A percentile compares a stretch with the other conserved stretches of the same genome.
Evolutionary conservation across 2,797 vertebrate genomes (phyloP).

Genomic region (Rhincodon typus): DNA sequence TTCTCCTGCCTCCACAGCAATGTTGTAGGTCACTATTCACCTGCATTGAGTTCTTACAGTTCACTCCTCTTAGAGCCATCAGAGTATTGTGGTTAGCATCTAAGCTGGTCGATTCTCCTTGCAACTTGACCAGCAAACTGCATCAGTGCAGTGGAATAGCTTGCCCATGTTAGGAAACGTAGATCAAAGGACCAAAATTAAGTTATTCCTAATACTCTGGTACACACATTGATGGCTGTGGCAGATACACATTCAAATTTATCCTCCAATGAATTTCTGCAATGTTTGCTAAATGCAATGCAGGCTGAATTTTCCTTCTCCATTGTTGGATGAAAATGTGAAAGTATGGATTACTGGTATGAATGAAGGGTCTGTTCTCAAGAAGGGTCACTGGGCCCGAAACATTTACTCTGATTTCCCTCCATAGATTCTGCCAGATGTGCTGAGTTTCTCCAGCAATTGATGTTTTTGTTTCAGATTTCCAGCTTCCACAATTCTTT

Average conservation of each 20-base stretch:
- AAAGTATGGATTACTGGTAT: not conserved
- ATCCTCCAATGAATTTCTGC: not conserved
- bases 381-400: no score
- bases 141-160: not conserved
- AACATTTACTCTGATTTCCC: no score
- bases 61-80: no score
- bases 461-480: no score
- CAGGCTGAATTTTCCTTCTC: no score
- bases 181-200: not conserved
- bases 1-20: not conserved
- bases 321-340: not conserved
- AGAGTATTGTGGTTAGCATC: not conserved
- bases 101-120: no score
- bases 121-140: not conserved
- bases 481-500: no score
- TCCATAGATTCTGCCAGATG: no score
- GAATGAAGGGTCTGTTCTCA: no score
- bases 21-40: not conserved
- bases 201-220: not conserved
- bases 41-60: not conserved
- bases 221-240: not conserved
- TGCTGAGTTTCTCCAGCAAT: no score
- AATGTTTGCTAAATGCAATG: not conserved
- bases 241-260: not conserved
- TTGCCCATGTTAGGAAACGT: not conserved